Evolutionary conservation across 1,140 invertebrate genomes (phyloP), one percentile per base, ranked within the genome.

Genomic region (Dryas iulia): DNA sequence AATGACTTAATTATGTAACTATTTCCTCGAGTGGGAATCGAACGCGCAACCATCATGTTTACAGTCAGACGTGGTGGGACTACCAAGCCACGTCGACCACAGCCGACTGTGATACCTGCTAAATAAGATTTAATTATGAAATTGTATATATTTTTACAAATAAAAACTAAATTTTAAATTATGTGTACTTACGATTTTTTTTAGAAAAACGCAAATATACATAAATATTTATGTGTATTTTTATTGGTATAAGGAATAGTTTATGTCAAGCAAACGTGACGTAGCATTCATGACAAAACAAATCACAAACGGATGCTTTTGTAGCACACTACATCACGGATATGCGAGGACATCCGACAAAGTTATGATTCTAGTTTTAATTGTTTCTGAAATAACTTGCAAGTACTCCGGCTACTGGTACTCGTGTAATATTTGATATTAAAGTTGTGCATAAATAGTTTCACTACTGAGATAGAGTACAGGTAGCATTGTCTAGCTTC

Each of bases 331-430:
- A 57, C 30, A 58, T 39, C 25, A 39, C 33, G 26, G 23, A 28
- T 57, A 53, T 39, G 47, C 47, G 11, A 57, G 59, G 30, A 57
- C 31, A 62, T 62, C 33, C 59, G 33, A 30, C 59, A 23, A 62
- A 69, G 47, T 54, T 62, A 52, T 25, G 31, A 35, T 39, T 68
- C 24, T 47, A 62, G 59, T 58, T 62, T 62, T 58, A 60, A 69
- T 68, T 69, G 66, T 61, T 47, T 26, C 24, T 62, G 18, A 58
- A 69, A 62, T 39, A 26, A 58, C 12, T 69, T 62, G 18, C 53
- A 2, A 24, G 53, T 25, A 54, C 39, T 14, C n/a, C 14, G 4
- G 7, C 39, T 47, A 47, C 39, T 7, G 6, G 35, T 39, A 39
- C n/a, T 47, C 18, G 18, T 47, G 10, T 47, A 21, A 21, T 47